These are phyloP conservation scores for Crotophaga sulcirostris DNA, from an alignment of 2,113 vertebrate genomes.

Conservation along the genomic window DNA sequence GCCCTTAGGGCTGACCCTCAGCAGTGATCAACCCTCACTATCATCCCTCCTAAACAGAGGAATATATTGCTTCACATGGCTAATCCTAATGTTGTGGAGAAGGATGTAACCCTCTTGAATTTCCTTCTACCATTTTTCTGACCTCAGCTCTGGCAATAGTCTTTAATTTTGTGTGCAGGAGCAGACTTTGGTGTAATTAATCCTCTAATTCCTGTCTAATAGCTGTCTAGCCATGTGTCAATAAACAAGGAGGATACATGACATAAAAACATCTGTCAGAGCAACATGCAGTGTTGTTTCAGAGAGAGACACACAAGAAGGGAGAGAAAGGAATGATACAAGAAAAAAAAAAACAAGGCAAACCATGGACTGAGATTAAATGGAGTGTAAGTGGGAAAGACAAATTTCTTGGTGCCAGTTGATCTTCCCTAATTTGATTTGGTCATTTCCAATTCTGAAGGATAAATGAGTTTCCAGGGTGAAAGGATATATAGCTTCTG, in stretches of 20 bases:
- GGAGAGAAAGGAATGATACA: neutral
- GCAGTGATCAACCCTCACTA: neutral
- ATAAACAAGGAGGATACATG: neutral
- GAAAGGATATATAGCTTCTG: neutral
- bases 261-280: conserved; percentile 3
- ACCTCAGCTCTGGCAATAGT: neutral
- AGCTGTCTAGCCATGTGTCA: conserved; percentile 36
- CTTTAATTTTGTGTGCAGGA: neutral
- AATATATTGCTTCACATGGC: neutral
- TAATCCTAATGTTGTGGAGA: neutral
- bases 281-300: neutral
- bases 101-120: neutral
- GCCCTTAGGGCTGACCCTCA: neutral
- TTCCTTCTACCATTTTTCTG: neutral
- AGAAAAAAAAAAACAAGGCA: neutral
- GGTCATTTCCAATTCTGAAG: neutral
- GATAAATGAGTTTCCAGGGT: neutral
- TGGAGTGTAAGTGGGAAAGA: neutral
- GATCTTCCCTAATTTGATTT: neutral
- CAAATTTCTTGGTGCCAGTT: neutral
- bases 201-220: conserved; percentile 39
- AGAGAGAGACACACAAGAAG: neutral
- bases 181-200: conserved; percentile 11
- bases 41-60: neutral
- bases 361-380: neutral